A percentile compares a stretch with the other conserved stretches of the same genome.
phyloP scores from a whole-genome alignment of 2,113 vertebrate genomes.

The Stictonetta naevosa region DNA sequence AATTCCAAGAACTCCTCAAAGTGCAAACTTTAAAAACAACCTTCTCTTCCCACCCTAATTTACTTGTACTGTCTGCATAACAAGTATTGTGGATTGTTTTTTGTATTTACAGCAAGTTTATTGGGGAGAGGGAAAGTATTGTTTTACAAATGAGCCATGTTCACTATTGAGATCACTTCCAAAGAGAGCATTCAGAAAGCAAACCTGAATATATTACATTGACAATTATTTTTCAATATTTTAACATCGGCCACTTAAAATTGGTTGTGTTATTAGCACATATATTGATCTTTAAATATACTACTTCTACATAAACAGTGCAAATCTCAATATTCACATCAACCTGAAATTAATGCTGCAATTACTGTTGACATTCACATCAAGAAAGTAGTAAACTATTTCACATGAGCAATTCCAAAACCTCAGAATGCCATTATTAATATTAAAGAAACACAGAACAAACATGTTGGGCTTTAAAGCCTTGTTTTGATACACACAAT shows the following conservation, averaged over 20 bases:
- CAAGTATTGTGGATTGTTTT: constrained; percentile 30
- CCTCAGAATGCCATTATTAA: constrained; percentile 64
- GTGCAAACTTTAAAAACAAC: neutral
- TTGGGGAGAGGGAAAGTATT: constrained; percentile 43
- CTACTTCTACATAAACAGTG: constrained; percentile 75
- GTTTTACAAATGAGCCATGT: constrained; percentile 64
- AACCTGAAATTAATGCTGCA: constrained; percentile 78
- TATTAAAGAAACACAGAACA: constrained; percentile 68
- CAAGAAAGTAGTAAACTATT: constrained; percentile 75
- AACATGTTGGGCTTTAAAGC: constrained; percentile 57
- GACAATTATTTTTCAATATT: constrained; percentile 74
- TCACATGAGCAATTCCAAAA: constrained; percentile 71
- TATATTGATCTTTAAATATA: constrained; percentile 78
- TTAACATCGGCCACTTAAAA: constrained; percentile 71
- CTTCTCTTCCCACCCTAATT: neutral
- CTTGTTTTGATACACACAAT: constrained; percentile 63
- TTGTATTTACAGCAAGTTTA: constrained; percentile 69
- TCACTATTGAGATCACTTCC: constrained; percentile 57
- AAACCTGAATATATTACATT: constrained; percentile 72
- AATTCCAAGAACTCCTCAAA: neutral
- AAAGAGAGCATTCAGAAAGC: constrained; percentile 65
- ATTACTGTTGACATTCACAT: constrained; percentile 70
- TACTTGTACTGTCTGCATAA: neutral
- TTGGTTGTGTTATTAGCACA: constrained; percentile 72
- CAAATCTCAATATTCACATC: constrained; percentile 77